Conservation (phyloP, 2,113 vertebrate genomes). For the Calyptomena viridis region DNA sequence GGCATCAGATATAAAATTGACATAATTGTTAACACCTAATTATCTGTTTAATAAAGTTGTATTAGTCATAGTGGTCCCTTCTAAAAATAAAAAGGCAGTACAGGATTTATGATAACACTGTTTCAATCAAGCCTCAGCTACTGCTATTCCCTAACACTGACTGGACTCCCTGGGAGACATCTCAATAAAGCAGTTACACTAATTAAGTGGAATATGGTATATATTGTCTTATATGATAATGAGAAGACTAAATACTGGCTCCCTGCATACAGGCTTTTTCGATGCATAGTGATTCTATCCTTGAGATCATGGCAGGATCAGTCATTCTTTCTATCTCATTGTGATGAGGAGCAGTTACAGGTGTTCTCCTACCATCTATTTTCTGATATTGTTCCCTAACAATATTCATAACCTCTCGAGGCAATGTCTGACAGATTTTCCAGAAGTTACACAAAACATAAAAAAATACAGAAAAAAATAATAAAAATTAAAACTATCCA, state of each 20-base stretch:
- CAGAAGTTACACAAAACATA: background rate
- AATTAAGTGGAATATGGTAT: background rate
- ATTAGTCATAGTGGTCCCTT: background rate
- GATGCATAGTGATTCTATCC: background rate
- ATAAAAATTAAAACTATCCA: background rate
- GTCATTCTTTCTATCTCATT: background rate
- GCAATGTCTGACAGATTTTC: background rate
- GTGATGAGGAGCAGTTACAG: background rate
- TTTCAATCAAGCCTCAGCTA: background rate
- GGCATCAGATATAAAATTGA: background rate
- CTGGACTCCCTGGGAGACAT: background rate
- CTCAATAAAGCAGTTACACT: background rate
- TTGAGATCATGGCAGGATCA: background rate
- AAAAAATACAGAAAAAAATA: background rate
- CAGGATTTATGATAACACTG: background rate
- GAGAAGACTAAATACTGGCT: background rate
- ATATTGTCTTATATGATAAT: background rate
- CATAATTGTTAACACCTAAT: conserved; percentile 27
- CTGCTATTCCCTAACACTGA: background rate
- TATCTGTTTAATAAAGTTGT: conserved; percentile 32
- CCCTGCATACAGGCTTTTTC: background rate
- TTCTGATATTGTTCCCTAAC: background rate
- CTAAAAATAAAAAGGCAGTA: background rate
- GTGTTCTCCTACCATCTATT: background rate
- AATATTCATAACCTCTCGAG: background rate